Evolutionary conservation across 2,888 invertebrate genomes (phyloP), one percentile per base, ranked within the genome.

Genomic region (Rhamphomyia laevipes): DNA sequence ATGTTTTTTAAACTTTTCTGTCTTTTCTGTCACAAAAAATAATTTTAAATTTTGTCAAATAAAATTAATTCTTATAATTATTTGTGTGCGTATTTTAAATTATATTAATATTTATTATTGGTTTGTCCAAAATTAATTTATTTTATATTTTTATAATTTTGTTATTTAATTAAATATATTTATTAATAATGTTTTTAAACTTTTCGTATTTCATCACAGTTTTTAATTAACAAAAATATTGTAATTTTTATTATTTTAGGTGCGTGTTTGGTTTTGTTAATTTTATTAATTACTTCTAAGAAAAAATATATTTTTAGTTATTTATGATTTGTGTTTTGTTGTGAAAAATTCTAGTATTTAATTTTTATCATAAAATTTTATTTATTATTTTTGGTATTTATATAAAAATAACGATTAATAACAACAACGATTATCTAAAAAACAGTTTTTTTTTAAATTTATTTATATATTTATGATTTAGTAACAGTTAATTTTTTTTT

Each of bases 321-420:
- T 40, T 40, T 11, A 17, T 38, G 9, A 38, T 38, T 43, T 31
- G 31, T 17, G 13, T n/a, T 21, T 45, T 35, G n/a, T 11, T 33
- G 16, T 44, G 5, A 16, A 6, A 13, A 27, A 17, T 31, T 17
- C 13, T 37, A 4, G 35, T 45, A 31, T 30, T 6, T 17, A 1
- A 16, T 31, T 15, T 4, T 31, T 43, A 12, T 23, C 6, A 3
- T 16, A 16, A 17, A 42, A 12, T 17, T 15, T 43, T 21, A 5
- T 45, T 21, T 45, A 15, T 21, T n/a, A 18, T 45, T 45, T 33
- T 49, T 33, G 33, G 27, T 46, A 45, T 41, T 37, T 45, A 45
- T 45, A 49, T 43, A 45, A 45, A 49, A 49, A 49, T 49, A 49
- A 49, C 49, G 33, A 35, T 46, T 40, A 40, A 40, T 49, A 49